These are phyloP conservation scores for Halesus radiatus DNA, from an alignment of 1,140 invertebrate genomes.

Conservation along the genomic window DNA sequence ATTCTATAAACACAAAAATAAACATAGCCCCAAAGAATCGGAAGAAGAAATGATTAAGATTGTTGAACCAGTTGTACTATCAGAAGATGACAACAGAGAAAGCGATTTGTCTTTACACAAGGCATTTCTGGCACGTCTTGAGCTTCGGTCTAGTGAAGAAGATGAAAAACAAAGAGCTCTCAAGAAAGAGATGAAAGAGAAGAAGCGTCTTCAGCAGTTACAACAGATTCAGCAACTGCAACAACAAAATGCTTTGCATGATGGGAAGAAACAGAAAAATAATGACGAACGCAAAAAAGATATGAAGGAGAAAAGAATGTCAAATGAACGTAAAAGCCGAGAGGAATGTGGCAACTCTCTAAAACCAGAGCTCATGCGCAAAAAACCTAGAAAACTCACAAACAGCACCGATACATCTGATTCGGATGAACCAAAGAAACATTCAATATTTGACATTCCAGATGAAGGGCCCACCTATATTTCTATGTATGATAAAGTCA, in stretches of 20 bases:
- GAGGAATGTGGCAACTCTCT: conserved; percentile 60
- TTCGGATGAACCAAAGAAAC: conserved; percentile 86
- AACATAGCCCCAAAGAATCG: conserved; percentile 39
- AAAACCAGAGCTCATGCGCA: conserved; percentile 64
- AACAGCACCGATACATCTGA: conserved; percentile 74
- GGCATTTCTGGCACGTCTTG: conserved; percentile 76
- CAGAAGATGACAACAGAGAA: conserved; percentile 49
- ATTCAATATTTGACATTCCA: conserved; percentile 93
- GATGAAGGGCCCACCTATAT: conserved; percentile 93
- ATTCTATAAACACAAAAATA: conserved; percentile 47
- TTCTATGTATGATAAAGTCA: conserved; percentile 99
- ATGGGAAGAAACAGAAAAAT: conserved; percentile 66
- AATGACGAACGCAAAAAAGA: conserved; percentile 69
- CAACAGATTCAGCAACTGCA: conserved; percentile 70
- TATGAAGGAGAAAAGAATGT: conserved; percentile 68
- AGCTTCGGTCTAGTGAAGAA: conserved; percentile 72
- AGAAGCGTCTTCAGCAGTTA: conserved; percentile 69
- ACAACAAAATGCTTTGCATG: conserved; percentile 66
- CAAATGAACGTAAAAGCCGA: conserved; percentile 69
- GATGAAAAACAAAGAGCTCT: conserved; percentile 71
- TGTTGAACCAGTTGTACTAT: not conserved
- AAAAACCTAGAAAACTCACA: conserved; percentile 68
- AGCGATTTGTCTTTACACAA: conserved; percentile 67
- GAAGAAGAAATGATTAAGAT: conserved; percentile 35
- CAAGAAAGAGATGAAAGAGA: conserved; percentile 71